These are phyloP conservation scores for Noctua fimbriata DNA, from an alignment of 2,888 invertebrate genomes.

Conservation along the genomic window DNA sequence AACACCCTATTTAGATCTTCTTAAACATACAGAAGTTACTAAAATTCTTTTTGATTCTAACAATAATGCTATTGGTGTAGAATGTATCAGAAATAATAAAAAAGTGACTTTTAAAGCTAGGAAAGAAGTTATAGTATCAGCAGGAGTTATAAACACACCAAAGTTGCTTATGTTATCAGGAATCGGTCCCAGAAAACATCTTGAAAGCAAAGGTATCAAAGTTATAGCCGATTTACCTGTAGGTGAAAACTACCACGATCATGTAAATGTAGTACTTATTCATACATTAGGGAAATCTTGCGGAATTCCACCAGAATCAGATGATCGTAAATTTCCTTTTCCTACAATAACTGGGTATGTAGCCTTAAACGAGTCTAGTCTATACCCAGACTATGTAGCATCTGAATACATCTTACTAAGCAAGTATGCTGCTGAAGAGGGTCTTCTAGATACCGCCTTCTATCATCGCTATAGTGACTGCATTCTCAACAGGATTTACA, in stretches of 20 bases:
- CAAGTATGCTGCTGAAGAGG: neutral
- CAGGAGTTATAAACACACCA: conserved; percentile 74
- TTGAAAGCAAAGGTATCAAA: conserved; percentile 66
- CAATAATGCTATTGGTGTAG: conserved; percentile 72
- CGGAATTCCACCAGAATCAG: neutral
- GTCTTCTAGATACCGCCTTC: conserved; percentile 2
- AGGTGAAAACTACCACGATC: conserved; percentile 74
- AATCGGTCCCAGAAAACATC: conserved; percentile 73
- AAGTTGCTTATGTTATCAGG: conserved; percentile 77
- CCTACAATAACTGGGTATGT: conserved; percentile 72
- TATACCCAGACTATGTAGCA: conserved; percentile 77
- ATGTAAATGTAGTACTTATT: conserved; percentile 50
- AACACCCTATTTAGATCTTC: conserved; percentile 69
- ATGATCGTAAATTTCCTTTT: conserved; percentile 37
- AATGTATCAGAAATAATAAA: conserved; percentile 53
- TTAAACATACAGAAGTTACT: conserved; percentile 71
- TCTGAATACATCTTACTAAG: neutral
- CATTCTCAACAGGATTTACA: conserved; percentile 65
- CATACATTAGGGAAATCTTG: conserved; percentile 6
- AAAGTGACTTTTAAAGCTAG: conserved; percentile 64
- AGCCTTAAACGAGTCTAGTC: conserved; percentile 71
- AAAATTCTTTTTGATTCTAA: conserved; percentile 72
- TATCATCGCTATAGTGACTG: conserved; percentile 53
- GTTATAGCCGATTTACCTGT: conserved; percentile 73
- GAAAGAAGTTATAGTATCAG: conserved; percentile 74